Percentiles rank a stretch among this genome's conserved stretches.
phyloP scores from a whole-genome alignment of 2,888 invertebrate species.

The Drosophila setosimentum region DNA sequence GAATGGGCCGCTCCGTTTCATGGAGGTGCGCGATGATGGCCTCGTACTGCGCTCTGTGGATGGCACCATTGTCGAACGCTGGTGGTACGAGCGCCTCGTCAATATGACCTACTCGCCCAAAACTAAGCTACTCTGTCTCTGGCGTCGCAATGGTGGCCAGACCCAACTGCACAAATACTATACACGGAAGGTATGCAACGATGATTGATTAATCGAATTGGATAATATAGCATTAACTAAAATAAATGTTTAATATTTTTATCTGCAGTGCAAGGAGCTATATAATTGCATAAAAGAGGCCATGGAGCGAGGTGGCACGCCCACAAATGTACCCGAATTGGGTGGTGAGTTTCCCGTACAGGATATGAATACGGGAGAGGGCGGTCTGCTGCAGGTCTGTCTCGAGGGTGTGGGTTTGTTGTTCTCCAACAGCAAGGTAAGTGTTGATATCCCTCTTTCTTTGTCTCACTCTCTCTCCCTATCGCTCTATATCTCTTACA shows the following conservation, averaged over 20 bases:
- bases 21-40: slow-evolving; percentile 99
- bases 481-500: slow-evolving; percentile 28
- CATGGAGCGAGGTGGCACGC: slow-evolving; percentile 95
- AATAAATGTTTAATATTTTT: background rate
- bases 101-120: slow-evolving; percentile 99
- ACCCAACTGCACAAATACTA: slow-evolving; percentile 99
- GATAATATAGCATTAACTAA: slow-evolving; percentile 4
- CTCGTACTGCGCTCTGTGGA: slow-evolving; percentile 92
- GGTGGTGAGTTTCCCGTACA: slow-evolving; percentile 99
- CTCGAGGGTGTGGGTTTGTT: slow-evolving; percentile 99
- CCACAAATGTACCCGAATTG: slow-evolving; percentile 85
- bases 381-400: slow-evolving; percentile 98
- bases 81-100: slow-evolving; percentile 99
- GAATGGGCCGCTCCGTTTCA: slow-evolving; percentile 93
- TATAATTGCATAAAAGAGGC: slow-evolving; percentile 99
- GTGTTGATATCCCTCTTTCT: slow-evolving; percentile 64
- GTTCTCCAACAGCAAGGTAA: slow-evolving; percentile 99
- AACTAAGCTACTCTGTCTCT: slow-evolving; percentile 98
- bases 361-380: slow-evolving; percentile 98
- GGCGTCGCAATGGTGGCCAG: slow-evolving; percentile 97
- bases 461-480: slow-evolving; percentile 18
- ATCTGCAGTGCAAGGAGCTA: slow-evolving; percentile 95
- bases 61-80: slow-evolving; percentile 95
- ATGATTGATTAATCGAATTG: background rate
- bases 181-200: slow-evolving; percentile 94